Percentiles rank a stretch among this genome's conserved stretches.
Conservation (phyloP, 2,113 vertebrate species). For the Gila orcuttii region DNA sequence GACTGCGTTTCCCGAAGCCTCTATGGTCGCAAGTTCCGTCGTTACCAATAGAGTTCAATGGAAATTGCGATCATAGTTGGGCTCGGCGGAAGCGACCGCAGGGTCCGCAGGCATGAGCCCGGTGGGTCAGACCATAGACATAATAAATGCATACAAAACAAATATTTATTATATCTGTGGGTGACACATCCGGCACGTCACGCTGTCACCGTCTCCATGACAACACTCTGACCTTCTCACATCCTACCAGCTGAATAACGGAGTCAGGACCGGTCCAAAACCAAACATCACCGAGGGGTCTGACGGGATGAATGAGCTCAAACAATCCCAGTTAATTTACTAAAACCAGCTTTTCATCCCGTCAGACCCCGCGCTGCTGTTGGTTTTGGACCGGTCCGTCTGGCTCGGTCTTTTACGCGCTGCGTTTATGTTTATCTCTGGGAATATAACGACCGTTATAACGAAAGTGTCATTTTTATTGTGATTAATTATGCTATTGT, state of each 20-base stretch:
- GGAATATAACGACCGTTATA: too few relatives aligned
- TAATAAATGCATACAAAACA: too few relatives aligned
- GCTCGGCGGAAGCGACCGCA: slow-evolving; percentile 29
- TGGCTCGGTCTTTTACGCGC: too few relatives aligned
- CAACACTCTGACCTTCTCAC: slow-evolving; percentile 19
- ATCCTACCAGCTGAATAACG: not conserved
- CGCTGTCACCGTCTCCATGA: slow-evolving; percentile 5
- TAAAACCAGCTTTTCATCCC: not conserved
- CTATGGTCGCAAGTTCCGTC: too few relatives aligned
- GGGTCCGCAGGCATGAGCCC: not conserved
- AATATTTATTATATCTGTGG: too few relatives aligned
- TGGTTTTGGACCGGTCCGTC: too few relatives aligned
- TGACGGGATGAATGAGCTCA: not conserved
- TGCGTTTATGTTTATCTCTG: too few relatives aligned
- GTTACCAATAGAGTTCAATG: too few relatives aligned
- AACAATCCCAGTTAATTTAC: not conserved
- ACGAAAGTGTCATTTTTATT: too few relatives aligned
- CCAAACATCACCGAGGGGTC: slow-evolving; percentile 6
- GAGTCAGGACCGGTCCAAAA: slow-evolving; percentile 14
- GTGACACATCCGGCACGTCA: not conserved
- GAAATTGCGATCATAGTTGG: not conserved
- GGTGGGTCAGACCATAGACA: not conserved
- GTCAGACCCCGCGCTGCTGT: too few relatives aligned
- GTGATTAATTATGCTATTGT: too few relatives aligned
- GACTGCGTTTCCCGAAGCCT: not conserved